Conservation (phyloP, 1,140 invertebrate genomes). For the Copidosoma floridanum region DNA sequence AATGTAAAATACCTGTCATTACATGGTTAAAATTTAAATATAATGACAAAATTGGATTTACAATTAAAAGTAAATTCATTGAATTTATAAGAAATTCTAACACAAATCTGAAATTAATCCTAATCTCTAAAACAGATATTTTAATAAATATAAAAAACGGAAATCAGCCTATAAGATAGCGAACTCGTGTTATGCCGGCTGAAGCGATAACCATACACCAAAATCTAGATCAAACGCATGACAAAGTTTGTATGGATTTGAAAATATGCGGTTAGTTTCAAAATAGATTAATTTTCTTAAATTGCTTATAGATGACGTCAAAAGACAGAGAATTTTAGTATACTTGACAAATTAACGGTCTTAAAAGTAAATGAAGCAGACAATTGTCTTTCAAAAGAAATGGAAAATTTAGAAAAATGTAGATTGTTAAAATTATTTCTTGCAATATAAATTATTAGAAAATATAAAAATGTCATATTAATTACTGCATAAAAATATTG, state of each 20-base stretch:
- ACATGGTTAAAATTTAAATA: neutral
- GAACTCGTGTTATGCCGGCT: conserved; percentile 29
- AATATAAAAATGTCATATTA: neutral
- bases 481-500: neutral
- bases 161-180: conserved; percentile 25
- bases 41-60: neutral
- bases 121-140: neutral
- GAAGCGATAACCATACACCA: conserved; percentile 34
- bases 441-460: neutral
- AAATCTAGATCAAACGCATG: conserved; percentile 32
- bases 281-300: conserved; percentile 20
- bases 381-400: neutral
- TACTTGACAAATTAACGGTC: neutral
- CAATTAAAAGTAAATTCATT: neutral
- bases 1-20: neutral
- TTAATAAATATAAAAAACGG: neutral
- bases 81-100: neutral
- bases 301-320: conserved; percentile 22
- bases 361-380: neutral
- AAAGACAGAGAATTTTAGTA: neutral
- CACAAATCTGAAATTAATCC: neutral
- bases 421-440: neutral
- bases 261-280: conserved; percentile 1
- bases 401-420: neutral
- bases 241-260: conserved; percentile 19